Conservation (phyloP, 2,888 invertebrate species). For the Lepidocyrtoides sp. region DNA sequence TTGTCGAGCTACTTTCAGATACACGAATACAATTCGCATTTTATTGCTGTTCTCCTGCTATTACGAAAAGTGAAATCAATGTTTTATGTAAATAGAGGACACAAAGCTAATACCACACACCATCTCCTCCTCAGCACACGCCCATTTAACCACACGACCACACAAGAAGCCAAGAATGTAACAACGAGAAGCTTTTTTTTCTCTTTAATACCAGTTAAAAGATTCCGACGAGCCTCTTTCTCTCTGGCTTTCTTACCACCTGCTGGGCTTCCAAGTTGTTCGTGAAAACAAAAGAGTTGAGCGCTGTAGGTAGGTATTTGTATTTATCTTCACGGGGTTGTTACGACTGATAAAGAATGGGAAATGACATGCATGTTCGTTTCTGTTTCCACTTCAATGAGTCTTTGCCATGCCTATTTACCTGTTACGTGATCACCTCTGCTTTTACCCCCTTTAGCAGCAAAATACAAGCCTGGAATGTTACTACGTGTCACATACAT, state of each 20-base stretch:
- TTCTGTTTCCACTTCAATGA: background rate
- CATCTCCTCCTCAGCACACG: background rate
- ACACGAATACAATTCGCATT: background rate
- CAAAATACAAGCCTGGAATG: background rate
- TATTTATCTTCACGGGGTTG: slow-evolving; percentile 32
- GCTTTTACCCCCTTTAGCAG: background rate
- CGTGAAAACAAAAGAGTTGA: slow-evolving; percentile 28
- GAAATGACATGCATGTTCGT: slow-evolving; percentile 12
- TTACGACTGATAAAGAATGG: slow-evolving; percentile 6
- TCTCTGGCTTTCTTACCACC: slow-evolving; percentile 24
- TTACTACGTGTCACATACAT: too few relatives aligned
- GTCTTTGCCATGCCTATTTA: background rate
- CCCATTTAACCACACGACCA: slow-evolving; percentile 30
- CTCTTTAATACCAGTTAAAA: background rate
- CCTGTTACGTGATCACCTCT: slow-evolving; percentile 27
- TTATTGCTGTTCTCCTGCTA: background rate
- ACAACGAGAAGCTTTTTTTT: background rate
- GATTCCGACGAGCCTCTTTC: background rate
- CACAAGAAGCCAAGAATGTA: background rate
- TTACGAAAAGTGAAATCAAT: slow-evolving; percentile 27
- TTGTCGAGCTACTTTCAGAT: background rate
- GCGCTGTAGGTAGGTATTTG: slow-evolving; percentile 7
- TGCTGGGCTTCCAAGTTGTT: slow-evolving; percentile 25
- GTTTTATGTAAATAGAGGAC: slow-evolving; percentile 11
- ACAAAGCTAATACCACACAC: slow-evolving; percentile 24